Conservation (phyloP, 2,888 invertebrate species). For the Megamerina dolium region DNA sequence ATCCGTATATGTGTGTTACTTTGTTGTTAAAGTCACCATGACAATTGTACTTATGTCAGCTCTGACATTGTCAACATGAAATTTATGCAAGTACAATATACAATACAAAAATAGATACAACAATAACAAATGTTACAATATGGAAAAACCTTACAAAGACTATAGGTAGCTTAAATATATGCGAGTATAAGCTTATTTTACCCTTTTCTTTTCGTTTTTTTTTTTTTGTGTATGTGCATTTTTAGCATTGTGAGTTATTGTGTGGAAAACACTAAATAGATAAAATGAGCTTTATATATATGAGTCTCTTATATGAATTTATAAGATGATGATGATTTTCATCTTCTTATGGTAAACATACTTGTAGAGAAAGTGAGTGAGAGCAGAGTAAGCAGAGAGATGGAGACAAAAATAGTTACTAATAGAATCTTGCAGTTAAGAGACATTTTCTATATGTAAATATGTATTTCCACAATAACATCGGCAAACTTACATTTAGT, state of each 20-base stretch:
- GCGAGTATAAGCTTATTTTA: background rate
- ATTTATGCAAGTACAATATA: background rate
- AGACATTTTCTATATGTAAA: too few relatives aligned
- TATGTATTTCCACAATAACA: too few relatives aligned
- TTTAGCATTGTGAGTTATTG: background rate
- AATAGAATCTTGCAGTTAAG: too few relatives aligned
- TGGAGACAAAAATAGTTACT: too few relatives aligned
- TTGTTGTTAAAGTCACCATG: background rate
- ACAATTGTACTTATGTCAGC: background rate
- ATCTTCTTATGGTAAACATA: too few relatives aligned
- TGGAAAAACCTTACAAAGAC: background rate
- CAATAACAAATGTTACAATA: background rate
- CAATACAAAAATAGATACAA: background rate
- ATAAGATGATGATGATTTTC: too few relatives aligned
- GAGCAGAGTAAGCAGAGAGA: too few relatives aligned
- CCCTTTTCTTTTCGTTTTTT: background rate
- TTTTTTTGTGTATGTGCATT: background rate
- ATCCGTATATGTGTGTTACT: too few relatives aligned
- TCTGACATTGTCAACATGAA: conserved; percentile 8
- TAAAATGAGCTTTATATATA: background rate
- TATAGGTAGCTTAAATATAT: background rate
- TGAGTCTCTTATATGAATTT: too few relatives aligned
- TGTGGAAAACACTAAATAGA: background rate
- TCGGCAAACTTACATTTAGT: too few relatives aligned
- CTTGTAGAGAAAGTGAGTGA: too few relatives aligned